These are phyloP conservation scores for Hemitrygon akajei DNA, from an alignment of 2,797 vertebrate species.

Conservation along the genomic window DNA sequence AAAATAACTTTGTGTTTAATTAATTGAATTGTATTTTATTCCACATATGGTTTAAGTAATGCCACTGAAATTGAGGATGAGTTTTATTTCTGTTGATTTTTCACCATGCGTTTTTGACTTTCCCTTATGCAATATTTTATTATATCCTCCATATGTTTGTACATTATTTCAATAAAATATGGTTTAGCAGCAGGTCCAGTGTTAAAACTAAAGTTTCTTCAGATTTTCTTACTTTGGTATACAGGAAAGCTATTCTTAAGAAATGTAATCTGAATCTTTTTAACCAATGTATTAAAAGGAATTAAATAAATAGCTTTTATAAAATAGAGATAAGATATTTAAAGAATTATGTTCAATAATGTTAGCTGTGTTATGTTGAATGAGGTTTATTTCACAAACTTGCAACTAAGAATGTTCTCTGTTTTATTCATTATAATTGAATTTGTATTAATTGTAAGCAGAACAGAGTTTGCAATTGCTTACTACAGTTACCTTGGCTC, in stretches of 20 bases:
- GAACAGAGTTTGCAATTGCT: neutral
- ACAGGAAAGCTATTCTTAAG: neutral
- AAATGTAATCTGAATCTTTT: neutral
- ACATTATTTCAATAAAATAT: conserved; percentile 5
- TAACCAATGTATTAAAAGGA: neutral
- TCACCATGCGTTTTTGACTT: neutral
- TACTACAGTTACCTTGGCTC: neutral
- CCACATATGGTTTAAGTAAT: neutral
- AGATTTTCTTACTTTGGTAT: neutral
- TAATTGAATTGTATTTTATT: neutral
- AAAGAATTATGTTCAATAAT: neutral
- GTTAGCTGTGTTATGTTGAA: neutral
- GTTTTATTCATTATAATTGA: neutral
- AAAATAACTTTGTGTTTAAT: neutral
- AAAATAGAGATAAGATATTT: neutral
- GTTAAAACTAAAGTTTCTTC: conserved; percentile 6
- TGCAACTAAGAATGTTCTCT: neutral
- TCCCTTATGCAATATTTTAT: neutral
- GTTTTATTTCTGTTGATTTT: neutral
- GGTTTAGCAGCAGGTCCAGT: neutral
- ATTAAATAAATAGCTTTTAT: neutral
- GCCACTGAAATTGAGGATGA: neutral
- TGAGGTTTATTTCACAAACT: neutral
- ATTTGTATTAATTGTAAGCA: neutral
- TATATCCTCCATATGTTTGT: conserved; percentile 18